These are phyloP conservation scores for Pavo muticus DNA, from an alignment of 2,113 vertebrate genomes.

Conservation along the genomic window DNA sequence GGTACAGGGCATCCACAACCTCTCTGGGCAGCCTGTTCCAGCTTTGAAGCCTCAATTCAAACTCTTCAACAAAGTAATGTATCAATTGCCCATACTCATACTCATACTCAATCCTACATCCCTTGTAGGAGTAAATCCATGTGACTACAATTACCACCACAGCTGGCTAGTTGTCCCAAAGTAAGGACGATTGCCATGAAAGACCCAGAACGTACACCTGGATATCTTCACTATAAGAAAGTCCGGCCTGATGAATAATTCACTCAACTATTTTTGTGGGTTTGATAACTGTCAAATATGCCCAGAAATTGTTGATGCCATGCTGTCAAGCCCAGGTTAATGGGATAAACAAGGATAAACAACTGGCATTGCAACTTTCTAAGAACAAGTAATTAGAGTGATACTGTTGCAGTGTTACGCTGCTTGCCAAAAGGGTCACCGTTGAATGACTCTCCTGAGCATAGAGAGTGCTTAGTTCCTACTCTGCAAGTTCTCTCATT, in stretches of 20 bases:
- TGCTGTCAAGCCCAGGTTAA: not conserved
- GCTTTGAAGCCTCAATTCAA: not conserved
- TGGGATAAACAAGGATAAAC: not conserved
- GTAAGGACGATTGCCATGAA: not conserved
- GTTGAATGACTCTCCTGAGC: not conserved
- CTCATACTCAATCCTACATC: not conserved
- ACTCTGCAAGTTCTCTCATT: not conserved
- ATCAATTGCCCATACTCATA: not conserved
- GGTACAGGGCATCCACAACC: too few species aligned
- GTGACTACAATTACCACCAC: not conserved
- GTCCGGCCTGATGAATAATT: not conserved
- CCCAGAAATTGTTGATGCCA: not conserved
- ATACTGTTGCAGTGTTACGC: not conserved
- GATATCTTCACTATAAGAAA: not conserved
- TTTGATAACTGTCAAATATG: not conserved
- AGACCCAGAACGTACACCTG: not conserved
- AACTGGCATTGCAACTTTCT: not conserved
- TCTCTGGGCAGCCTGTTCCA: too few species aligned
- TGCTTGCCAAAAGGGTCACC: too few species aligned
- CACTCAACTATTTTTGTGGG: not conserved
- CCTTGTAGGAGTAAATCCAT: not conserved
- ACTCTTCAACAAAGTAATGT: not conserved
- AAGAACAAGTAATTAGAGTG: not conserved
- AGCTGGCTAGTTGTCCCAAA: not conserved
- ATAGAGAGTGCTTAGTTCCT: accelerated